A percentile compares a stretch with the other conserved stretches of the same genome.
Evolutionary conservation across 2,797 vertebrate genomes (phyloP).

Genomic region (Mallotus villosus): DNA sequence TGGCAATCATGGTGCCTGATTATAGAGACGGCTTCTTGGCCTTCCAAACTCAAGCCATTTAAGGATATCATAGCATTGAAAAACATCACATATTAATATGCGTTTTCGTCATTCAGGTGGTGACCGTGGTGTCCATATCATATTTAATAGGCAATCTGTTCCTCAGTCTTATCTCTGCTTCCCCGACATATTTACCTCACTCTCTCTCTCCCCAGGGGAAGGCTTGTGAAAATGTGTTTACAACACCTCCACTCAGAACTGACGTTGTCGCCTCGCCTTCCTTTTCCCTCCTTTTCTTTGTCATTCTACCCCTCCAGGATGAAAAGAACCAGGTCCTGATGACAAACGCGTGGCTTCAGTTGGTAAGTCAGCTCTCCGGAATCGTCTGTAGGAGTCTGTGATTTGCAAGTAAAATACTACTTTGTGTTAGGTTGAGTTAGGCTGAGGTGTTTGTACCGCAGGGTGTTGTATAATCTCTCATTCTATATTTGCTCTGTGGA

Average conservation of each 20-base stretch:
- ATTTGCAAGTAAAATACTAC: background rate
- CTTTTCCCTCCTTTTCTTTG: constrained; percentile 12
- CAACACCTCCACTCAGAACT: background rate
- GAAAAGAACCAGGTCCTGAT: constrained; percentile 86
- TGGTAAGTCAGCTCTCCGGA: constrained; percentile 59
- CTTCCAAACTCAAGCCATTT: background rate
- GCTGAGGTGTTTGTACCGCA: too few species aligned
- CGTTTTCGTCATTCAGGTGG: background rate
- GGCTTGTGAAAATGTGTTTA: background rate
- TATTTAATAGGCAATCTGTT: background rate
- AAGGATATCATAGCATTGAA: background rate
- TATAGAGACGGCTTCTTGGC: too few species aligned
- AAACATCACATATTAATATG: background rate
- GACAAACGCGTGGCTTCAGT: constrained; percentile 83
- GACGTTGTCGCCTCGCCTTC: background rate
- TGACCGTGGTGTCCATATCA: background rate
- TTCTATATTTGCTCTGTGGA: background rate
- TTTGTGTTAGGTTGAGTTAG: background rate
- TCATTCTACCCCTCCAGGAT: constrained; percentile 59
- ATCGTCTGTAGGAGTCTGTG: too few species aligned
- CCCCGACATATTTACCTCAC: too few species aligned
- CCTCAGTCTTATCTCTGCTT: background rate
- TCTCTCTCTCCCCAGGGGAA: background rate
- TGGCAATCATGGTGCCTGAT: too few species aligned
- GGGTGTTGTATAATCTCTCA: too few species aligned